Evolutionary conservation across 2,797 vertebrate genomes (phyloP).

Genomic region (Toxotes lorentzi): DNA sequence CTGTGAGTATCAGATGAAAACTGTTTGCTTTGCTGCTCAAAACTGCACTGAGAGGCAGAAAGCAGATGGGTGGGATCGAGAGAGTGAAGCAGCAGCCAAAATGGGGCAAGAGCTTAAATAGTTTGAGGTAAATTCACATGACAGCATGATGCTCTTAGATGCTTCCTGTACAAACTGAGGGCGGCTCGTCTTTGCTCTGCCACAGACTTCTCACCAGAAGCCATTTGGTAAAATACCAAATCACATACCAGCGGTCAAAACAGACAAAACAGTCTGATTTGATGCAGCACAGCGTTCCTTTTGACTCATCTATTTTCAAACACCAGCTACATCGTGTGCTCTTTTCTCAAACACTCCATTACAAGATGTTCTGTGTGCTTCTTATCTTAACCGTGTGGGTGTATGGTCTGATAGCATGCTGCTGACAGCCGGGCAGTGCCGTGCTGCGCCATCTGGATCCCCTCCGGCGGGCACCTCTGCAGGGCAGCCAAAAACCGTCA

Average conservation of each 20-base stretch:
- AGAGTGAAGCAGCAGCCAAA: neutral
- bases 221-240: neutral
- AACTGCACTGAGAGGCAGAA: conserved; percentile 3
- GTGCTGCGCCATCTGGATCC: conserved; percentile 59
- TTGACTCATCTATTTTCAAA: conserved; percentile 28
- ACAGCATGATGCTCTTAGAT: neutral
- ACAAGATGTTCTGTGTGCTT: conserved; percentile 32
- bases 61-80: conserved; percentile 12
- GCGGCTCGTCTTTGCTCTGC: neutral
- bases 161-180: neutral
- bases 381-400: conserved; percentile 31
- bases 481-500: conserved; percentile 33
- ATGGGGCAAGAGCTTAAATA: neutral
- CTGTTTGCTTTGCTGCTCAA: conserved; percentile 1
- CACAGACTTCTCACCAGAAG: neutral
- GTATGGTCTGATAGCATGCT: conserved; percentile 43
- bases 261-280: neutral
- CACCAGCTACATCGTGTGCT: conserved; percentile 30
- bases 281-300: neutral
- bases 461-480: conserved; percentile 38
- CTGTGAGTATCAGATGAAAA: conserved; percentile 10
- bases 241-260: neutral
- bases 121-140: neutral
- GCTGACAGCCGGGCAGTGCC: conserved; percentile 44
- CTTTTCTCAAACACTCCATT: conserved; percentile 26